Percentiles rank a stretch among this genome's conserved stretches.
phyloP scores from a whole-genome alignment of 1,140 invertebrate genomes.

The Cecropterus lyciades region DNA sequence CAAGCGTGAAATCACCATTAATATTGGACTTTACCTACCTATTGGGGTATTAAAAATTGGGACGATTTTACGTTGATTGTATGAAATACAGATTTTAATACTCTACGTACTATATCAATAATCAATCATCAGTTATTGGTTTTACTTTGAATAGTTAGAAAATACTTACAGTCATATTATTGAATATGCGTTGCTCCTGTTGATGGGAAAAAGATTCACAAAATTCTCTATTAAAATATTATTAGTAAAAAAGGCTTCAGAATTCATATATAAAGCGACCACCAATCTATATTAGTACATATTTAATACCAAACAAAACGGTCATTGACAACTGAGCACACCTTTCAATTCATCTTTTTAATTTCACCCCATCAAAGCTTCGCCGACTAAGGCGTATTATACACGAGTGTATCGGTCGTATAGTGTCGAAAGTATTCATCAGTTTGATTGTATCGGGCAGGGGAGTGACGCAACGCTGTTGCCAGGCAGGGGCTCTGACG shows the following conservation, averaged over 20 bases:
- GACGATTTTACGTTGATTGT: not conserved
- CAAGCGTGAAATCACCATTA: conserved; percentile 71
- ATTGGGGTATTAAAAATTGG: not conserved
- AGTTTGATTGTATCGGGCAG: conserved; percentile 67
- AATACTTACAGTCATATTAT: too few species aligned
- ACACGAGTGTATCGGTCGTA: conserved; percentile 32
- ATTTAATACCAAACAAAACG: conserved; percentile 11
- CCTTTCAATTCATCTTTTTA: conserved; percentile 24
- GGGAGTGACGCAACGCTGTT: conserved; percentile 63
- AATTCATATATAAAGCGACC: too few species aligned
- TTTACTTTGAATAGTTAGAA: too few species aligned
- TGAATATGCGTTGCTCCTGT: too few species aligned
- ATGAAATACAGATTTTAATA: not conserved
- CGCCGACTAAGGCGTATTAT: conserved; percentile 15
- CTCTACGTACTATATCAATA: not conserved
- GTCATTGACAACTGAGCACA: not conserved
- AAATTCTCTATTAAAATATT: too few species aligned
- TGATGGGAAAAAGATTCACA: too few species aligned
- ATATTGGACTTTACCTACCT: conserved; percentile 49
- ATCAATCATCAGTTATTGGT: not conserved
- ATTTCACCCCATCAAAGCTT: conserved; percentile 25
- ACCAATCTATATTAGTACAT: too few species aligned
- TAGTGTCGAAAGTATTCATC: conserved; percentile 75
- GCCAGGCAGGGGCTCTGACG: conserved; percentile 58
- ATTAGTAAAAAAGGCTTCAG: too few species aligned